These are phyloP conservation scores for Ploceus nigricollis DNA, from an alignment of 2,113 vertebrate genomes.

Conservation along the genomic window DNA sequence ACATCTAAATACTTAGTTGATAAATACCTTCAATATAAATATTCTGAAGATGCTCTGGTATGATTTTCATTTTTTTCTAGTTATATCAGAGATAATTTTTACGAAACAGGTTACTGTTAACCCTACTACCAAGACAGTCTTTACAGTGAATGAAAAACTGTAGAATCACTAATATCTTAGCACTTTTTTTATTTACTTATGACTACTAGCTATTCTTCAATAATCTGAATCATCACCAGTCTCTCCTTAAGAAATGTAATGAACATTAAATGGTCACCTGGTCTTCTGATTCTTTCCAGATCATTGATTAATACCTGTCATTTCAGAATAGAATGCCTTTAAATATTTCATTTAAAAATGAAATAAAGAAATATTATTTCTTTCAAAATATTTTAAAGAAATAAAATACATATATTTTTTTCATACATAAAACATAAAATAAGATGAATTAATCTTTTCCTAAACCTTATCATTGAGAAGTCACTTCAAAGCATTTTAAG, in stretches of 20 bases:
- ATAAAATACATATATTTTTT: background rate
- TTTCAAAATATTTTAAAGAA: background rate
- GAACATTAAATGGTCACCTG: background rate
- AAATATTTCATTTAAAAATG: background rate
- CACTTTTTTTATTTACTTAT: background rate
- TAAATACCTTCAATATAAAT: background rate
- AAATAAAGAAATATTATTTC: background rate
- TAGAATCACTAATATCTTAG: background rate
- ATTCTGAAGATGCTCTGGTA: background rate
- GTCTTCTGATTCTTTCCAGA: background rate
- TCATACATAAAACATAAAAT: background rate
- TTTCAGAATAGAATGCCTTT: background rate
- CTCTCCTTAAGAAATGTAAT: background rate
- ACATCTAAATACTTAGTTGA: background rate
- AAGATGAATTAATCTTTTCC: background rate
- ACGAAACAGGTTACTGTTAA: background rate
- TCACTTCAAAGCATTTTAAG: background rate
- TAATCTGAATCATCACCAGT: background rate
- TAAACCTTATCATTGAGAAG: background rate
- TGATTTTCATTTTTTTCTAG: background rate
- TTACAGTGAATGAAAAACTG: background rate
- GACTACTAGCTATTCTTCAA: background rate
- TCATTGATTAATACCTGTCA: background rate
- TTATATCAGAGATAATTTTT: background rate
- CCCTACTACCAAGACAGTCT: background rate